Percentiles rank a stretch among this genome's conserved stretches.
Conservation (phyloP, 2,113 vertebrate genomes). For the Genyomyrus donnyi region DNA sequence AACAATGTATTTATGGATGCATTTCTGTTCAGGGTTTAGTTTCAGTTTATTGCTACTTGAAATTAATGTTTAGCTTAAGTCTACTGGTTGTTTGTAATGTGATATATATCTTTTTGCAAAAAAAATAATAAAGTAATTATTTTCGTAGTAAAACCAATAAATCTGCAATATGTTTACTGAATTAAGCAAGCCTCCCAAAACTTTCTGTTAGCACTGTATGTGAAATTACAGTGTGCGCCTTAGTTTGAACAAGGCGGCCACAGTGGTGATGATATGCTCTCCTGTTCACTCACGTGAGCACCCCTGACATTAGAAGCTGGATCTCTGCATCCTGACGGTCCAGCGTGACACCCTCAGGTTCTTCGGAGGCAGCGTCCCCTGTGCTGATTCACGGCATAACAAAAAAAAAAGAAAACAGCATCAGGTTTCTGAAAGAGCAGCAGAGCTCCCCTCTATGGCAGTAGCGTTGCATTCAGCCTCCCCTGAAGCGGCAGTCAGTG, state of each 20-base stretch:
- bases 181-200: neutral
- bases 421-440: neutral
- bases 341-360: slow-evolving; percentile 59
- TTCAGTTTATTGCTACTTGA: neutral
- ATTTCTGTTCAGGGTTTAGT: neutral
- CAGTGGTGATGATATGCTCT: neutral
- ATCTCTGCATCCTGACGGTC: slow-evolving; percentile 82
- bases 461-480: neutral
- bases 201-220: neutral
- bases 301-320: slow-evolving; percentile 80
- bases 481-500: neutral
- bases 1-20: neutral
- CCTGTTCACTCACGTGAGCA: slow-evolving; percentile 74
- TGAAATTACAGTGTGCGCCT: neutral
- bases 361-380: slow-evolving; percentile 62
- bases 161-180: neutral
- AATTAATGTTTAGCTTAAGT: too few relatives aligned
- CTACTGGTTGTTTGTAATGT: too few relatives aligned
- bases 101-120: too few relatives aligned
- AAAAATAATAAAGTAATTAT: too few relatives aligned
- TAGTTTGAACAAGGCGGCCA: neutral
- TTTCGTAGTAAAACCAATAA: too few relatives aligned
- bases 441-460: too few relatives aligned
- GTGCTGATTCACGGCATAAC: slow-evolving; percentile 14
- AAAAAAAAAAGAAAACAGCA: neutral